phyloP scores from a whole-genome alignment of 2,888 invertebrate species.

The Gymnocheta viridis region DNA sequence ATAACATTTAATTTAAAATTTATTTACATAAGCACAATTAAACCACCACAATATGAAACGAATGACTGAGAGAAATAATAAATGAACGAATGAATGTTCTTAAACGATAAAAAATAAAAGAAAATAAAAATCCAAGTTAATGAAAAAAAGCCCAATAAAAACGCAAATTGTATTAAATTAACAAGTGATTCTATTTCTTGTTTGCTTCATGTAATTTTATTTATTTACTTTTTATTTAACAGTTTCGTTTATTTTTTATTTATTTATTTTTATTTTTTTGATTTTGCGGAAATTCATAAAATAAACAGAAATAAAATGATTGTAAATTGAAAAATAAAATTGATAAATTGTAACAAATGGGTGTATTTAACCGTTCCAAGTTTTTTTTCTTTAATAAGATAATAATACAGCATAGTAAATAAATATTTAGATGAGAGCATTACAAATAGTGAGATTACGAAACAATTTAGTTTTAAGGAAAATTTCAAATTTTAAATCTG shows the following conservation, averaged over 20 bases:
- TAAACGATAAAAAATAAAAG: conserved; percentile 30
- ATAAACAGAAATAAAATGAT: conserved; percentile 62
- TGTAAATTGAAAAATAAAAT: conserved; percentile 57
- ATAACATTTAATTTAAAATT: conserved; percentile 70
- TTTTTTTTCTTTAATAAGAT: too few species aligned
- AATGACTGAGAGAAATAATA: conserved; percentile 38
- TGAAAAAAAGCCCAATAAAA: conserved; percentile 45
- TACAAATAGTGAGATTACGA: too few species aligned
- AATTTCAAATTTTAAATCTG: too few species aligned
- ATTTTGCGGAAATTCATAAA: conserved; percentile 62
- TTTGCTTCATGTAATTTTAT: conserved; percentile 49
- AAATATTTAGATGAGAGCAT: too few species aligned
- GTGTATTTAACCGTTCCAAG: too few species aligned
- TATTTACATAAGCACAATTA: conserved; percentile 69
- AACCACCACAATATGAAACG: conserved; percentile 60
- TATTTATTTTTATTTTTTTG: conserved; percentile 59
- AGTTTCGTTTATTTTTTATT: conserved; percentile 61
- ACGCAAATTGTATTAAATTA: conserved; percentile 57
- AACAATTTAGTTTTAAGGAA: too few species aligned
- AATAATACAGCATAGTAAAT: too few species aligned
- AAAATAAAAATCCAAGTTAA: conserved; percentile 27
- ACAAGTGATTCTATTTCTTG: conserved; percentile 56
- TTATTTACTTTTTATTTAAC: conserved; percentile 41
- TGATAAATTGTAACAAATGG: background rate
- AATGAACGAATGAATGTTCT: conserved; percentile 47